phyloP scores from a whole-genome alignment of 2,113 vertebrate species.

The Channa maculata region DNA sequence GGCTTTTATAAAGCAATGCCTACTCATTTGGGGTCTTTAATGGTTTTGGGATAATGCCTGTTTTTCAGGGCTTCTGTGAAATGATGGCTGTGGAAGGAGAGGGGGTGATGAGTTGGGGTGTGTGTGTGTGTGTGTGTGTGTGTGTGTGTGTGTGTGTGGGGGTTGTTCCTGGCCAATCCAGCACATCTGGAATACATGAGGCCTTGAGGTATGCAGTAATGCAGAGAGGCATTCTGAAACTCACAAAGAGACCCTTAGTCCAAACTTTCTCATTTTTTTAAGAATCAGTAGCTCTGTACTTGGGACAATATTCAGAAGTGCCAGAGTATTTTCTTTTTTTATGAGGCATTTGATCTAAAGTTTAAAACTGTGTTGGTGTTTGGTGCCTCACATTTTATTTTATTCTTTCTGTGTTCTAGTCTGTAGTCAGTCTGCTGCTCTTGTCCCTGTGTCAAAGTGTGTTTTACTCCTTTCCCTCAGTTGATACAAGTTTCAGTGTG shows the following conservation, averaged over 20 bases:
- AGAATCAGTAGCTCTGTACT: slow-evolving; percentile 78
- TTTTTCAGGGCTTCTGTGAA: slow-evolving; percentile 78
- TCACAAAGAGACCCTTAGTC: slow-evolving; percentile 84
- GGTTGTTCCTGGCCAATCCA: slow-evolving; percentile 75
- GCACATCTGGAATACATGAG: slow-evolving; percentile 89
- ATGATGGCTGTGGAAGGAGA: slow-evolving; percentile 44
- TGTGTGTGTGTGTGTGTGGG: neutral
- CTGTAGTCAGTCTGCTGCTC: slow-evolving; percentile 6
- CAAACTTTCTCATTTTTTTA: slow-evolving; percentile 57
- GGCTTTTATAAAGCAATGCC: slow-evolving; percentile 43
- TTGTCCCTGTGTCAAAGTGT: neutral
- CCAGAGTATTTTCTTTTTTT: slow-evolving; percentile 73
- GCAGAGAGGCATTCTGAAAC: slow-evolving; percentile 83
- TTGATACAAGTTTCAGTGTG: neutral
- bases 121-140: slow-evolving; percentile 30
- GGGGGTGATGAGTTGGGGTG: slow-evolving; percentile 41
- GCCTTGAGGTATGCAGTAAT: slow-evolving; percentile 86
- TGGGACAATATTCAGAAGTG: slow-evolving; percentile 73
- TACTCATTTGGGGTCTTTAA: slow-evolving; percentile 70
- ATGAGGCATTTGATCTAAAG: slow-evolving; percentile 66
- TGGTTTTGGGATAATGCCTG: slow-evolving; percentile 72
- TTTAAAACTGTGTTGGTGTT: slow-evolving; percentile 45
- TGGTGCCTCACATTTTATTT: slow-evolving; percentile 17
- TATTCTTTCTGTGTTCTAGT: slow-evolving; percentile 16
- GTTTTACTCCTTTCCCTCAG: neutral